Evolutionary conservation across 2,888 invertebrate genomes (phyloP).

Genomic region (Cantharis rufa): DNA sequence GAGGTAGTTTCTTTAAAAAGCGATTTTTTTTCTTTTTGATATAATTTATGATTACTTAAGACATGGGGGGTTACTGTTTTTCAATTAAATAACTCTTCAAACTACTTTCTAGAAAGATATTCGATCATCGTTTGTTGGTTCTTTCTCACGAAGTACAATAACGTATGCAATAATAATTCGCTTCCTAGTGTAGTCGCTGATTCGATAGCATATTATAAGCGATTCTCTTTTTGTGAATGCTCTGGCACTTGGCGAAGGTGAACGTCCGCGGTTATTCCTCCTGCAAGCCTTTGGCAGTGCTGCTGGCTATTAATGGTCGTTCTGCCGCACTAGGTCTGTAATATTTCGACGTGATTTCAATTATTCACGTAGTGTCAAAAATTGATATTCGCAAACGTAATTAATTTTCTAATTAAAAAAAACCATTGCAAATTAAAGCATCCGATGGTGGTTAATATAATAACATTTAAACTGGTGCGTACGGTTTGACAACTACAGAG

Average conservation of each 20-base stretch:
- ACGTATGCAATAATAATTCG: conserved; percentile 49
- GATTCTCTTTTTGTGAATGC: conserved; percentile 49
- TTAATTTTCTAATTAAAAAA: not conserved
- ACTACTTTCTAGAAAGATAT: not conserved
- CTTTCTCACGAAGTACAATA: conserved; percentile 51
- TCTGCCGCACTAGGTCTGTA: conserved; percentile 30
- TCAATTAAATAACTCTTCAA: not conserved
- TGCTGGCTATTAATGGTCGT: conserved; percentile 42
- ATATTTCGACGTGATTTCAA: conserved; percentile 16
- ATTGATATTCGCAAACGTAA: not conserved
- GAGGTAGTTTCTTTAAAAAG: not conserved
- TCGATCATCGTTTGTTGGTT: not conserved
- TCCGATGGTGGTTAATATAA: not conserved
- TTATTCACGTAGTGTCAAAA: conserved; percentile 5
- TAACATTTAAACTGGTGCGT: not conserved
- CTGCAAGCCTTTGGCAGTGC: conserved; percentile 42
- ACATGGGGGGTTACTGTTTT: not conserved
- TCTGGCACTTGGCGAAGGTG: conserved; percentile 50
- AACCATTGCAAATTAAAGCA: not conserved
- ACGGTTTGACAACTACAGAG: not conserved
- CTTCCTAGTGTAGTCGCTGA: conserved; percentile 51
- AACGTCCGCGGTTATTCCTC: conserved; percentile 55
- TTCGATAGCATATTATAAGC: conserved; percentile 41
- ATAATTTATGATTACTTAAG: not conserved
- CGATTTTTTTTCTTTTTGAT: not conserved